Percentiles rank a stretch among this genome's conserved stretches.
Conservation (phyloP, 2,113 vertebrate genomes). For the Aspidoscelis tigris region DNA sequence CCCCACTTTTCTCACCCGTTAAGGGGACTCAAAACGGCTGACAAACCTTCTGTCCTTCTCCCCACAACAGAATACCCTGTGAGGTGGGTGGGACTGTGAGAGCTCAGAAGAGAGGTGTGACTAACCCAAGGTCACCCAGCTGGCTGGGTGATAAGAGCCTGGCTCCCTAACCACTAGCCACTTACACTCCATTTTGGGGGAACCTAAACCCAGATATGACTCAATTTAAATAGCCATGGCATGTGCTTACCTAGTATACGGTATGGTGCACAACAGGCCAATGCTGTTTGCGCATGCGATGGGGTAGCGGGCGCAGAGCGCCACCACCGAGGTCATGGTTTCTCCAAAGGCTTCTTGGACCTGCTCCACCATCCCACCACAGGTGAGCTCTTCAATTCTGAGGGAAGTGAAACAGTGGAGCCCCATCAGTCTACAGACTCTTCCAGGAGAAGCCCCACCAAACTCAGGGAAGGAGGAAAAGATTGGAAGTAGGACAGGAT, state of each 20-base stretch:
- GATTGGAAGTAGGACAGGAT: neutral
- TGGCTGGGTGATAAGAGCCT: no score
- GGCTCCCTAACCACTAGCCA: neutral
- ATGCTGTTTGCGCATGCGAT: constrained; percentile 98
- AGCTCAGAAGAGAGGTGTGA: no score
- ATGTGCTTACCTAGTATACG: constrained; percentile 88
- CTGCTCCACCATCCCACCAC: constrained; percentile 97
- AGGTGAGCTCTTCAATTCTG: constrained; percentile 95
- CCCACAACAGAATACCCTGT: no score
- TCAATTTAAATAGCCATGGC: neutral
- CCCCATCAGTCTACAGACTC: no score
- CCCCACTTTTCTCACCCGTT: no score
- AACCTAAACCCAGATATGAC: no score
- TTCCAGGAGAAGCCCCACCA: neutral
- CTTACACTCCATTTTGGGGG: no score
- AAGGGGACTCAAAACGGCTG: no score
- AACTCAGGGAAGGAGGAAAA: neutral
- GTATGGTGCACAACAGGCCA: constrained; percentile 94
- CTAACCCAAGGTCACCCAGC: no score
- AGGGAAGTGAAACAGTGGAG: neutral
- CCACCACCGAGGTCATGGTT: constrained; percentile 98
- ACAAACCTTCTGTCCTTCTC: no score
- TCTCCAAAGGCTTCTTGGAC: constrained; percentile 98
- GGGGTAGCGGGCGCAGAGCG: constrained; percentile 94
- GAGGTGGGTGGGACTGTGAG: no score